A percentile compares a stretch with the other conserved stretches of the same genome.
Conservation (phyloP, 2,113 vertebrate genomes). For the Etia nguti region DNA sequence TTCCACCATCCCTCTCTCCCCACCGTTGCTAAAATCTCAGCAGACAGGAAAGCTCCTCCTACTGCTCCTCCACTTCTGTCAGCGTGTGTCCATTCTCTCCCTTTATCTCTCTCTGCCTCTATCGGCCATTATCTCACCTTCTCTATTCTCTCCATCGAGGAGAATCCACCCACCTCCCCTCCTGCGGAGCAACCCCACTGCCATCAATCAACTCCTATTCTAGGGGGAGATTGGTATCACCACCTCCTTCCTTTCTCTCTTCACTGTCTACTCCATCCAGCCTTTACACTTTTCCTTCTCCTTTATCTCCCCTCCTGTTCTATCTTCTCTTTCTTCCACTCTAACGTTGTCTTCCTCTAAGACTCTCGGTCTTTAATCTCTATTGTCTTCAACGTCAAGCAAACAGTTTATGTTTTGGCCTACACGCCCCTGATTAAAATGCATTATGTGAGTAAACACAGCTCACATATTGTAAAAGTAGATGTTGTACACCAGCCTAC, state of each 20-base stretch:
- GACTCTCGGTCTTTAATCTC: constrained; percentile 25
- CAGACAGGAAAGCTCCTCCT: constrained; percentile 51
- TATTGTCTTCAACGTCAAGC: constrained; percentile 5
- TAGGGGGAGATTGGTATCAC: constrained; percentile 63
- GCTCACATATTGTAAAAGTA: constrained; percentile 3
- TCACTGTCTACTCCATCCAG: constrained; percentile 48
- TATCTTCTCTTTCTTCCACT: constrained; percentile 25
- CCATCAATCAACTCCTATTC: constrained; percentile 68
- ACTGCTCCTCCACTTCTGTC: constrained; percentile 47
- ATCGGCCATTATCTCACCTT: constrained; percentile 56
- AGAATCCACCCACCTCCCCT: constrained; percentile 51
- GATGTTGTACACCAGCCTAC: neutral
- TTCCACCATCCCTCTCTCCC: constrained; percentile 12
- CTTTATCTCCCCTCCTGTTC: constrained; percentile 46
- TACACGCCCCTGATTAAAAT: constrained; percentile 33
- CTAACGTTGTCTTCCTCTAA: constrained; percentile 14
- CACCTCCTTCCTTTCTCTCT: constrained; percentile 46
- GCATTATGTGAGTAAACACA: constrained; percentile 17
- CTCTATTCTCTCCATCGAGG: constrained; percentile 52
- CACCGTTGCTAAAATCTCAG: constrained; percentile 40
- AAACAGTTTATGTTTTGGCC: neutral
- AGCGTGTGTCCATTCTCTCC: constrained; percentile 50
- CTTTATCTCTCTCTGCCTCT: constrained; percentile 48
- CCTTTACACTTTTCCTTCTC: constrained; percentile 41
- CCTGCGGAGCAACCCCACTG: constrained; percentile 50